These are phyloP conservation scores for Apteryx owenii DNA, from an alignment of 2,113 vertebrate species.

Conservation along the genomic window DNA sequence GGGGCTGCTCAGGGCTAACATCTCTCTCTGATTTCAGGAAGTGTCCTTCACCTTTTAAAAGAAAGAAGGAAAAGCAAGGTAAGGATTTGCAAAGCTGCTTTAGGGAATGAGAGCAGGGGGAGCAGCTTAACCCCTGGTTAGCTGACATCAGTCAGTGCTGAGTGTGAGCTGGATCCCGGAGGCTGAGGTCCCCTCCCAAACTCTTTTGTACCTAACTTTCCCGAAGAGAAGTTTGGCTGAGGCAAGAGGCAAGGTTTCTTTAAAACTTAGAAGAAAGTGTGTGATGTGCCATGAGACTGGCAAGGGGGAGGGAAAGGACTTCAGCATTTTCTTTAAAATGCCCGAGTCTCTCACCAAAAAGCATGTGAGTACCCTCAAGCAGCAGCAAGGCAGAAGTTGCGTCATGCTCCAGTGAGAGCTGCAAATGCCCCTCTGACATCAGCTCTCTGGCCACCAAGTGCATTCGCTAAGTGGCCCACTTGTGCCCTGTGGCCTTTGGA, in stretches of 20 bases:
- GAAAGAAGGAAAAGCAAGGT: constrained; percentile 68
- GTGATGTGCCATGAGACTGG: not conserved
- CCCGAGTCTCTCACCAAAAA: not conserved
- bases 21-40: constrained; percentile 63
- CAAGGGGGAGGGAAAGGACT: not conserved
- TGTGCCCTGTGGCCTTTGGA: not conserved
- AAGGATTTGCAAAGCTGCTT: not conserved
- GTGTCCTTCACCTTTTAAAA: constrained; percentile 48
- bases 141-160: not conserved
- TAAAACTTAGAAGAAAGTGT: not conserved
- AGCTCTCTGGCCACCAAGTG: not conserved
- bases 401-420: not conserved
- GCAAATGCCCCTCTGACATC: not conserved
- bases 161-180: not conserved
- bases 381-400: not conserved
- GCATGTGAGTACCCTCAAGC: not conserved
- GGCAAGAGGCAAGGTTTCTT: not conserved
- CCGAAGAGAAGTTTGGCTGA: not conserved
- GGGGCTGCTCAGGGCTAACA: not conserved
- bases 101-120: not conserved
- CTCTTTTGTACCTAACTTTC: not conserved
- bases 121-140: not conserved
- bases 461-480: not conserved
- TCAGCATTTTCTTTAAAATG: not conserved
- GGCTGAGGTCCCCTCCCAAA: not conserved